phyloP scores from a whole-genome alignment of 1,140 invertebrate genomes.

The Leptoteleia sp. region DNA sequence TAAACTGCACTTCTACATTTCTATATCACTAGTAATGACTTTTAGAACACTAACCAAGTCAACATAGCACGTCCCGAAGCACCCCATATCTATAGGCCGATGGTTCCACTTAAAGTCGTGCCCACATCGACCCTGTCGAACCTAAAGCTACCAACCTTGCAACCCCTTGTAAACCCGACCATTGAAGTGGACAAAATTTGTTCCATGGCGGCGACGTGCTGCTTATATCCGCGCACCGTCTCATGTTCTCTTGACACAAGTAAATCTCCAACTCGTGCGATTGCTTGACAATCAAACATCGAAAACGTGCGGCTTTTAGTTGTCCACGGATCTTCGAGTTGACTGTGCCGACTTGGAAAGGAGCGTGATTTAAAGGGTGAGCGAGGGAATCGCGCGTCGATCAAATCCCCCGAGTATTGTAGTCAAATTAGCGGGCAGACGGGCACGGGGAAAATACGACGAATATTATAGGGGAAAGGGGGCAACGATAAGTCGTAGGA shows the following conservation, averaged over 20 bases:
- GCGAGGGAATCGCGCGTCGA: neutral
- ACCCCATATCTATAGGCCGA: too few species aligned
- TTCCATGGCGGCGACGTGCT: constrained; percentile 32
- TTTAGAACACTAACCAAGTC: too few species aligned
- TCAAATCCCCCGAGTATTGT: neutral
- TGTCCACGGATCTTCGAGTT: too few species aligned
- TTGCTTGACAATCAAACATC: neutral
- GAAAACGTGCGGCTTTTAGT: neutral
- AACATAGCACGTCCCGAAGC: too few species aligned
- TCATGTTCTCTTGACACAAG: neutral
- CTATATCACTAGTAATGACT: too few species aligned
- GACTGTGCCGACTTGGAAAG: too few species aligned
- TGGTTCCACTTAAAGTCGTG: constrained; percentile 8
- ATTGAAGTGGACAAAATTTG: constrained; percentile 33
- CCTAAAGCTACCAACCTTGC: neutral
- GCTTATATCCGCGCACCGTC: constrained; percentile 15
- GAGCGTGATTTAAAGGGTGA: too few species aligned
- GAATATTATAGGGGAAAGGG: too few species aligned
- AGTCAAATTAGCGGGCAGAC: neutral
- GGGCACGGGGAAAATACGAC: too few species aligned
- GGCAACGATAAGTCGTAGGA: too few species aligned
- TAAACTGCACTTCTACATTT: too few species aligned
- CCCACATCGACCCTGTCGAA: constrained; percentile 12
- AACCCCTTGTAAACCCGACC: constrained; percentile 36
- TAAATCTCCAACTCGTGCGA: neutral